Evolutionary conservation across 2,113 vertebrate species (phyloP).

Genomic region (Melanocharis versteri): DNA sequence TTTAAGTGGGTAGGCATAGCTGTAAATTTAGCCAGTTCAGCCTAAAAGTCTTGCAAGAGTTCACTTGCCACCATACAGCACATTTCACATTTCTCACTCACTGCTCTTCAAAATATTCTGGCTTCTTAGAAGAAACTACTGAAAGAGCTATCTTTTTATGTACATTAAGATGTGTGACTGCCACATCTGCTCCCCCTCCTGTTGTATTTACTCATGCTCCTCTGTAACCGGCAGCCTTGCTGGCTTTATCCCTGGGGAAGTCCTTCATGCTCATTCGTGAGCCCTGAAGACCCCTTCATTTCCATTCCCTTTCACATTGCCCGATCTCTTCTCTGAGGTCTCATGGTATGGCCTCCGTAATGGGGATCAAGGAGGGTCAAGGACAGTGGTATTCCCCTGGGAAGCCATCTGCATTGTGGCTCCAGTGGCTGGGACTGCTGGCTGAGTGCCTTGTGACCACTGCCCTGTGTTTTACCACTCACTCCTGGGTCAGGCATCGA

Average conservation of each 20-base stretch:
- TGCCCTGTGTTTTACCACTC: background rate
- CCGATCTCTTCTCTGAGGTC: background rate
- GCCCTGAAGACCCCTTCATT: background rate
- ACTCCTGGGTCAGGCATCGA: rapidly evolving
- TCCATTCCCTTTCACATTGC: background rate
- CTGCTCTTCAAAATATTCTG: background rate
- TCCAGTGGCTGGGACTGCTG: background rate
- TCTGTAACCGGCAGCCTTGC: background rate
- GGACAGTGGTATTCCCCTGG: background rate
- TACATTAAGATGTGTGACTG: background rate
- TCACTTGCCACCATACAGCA: background rate
- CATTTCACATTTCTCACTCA: background rate
- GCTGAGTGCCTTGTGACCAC: background rate
- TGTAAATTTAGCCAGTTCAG: background rate
- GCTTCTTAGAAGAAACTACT: background rate
- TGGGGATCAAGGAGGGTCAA: conserved; percentile 29
- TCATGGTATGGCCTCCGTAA: background rate
- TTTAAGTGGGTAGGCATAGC: background rate
- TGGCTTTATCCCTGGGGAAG: background rate
- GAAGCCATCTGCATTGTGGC: background rate
- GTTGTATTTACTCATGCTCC: background rate
- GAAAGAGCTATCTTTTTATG: background rate
- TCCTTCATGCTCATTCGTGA: background rate
- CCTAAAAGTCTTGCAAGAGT: background rate
- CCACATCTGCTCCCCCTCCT: background rate